Conservation (phyloP, 2,113 vertebrate genomes). For the Motacilla tschutschensis region DNA sequence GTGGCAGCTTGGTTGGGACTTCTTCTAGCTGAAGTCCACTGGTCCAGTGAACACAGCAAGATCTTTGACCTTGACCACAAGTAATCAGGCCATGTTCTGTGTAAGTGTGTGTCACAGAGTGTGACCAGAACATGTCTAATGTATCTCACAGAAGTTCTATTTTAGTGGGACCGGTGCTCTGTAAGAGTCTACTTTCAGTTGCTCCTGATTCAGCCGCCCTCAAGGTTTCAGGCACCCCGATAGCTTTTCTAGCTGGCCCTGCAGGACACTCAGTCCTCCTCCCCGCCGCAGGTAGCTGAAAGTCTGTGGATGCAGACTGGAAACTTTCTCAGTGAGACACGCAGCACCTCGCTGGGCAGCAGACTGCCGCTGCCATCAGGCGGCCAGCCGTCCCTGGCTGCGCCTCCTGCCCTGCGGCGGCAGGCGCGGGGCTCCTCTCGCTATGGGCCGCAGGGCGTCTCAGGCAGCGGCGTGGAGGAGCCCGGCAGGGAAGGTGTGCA, state of each 20-base stretch:
- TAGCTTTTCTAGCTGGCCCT: neutral
- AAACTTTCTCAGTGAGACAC: fast-evolving
- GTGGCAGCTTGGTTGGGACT: neutral
- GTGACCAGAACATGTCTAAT: fast-evolving
- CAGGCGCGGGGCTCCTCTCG: fast-evolving
- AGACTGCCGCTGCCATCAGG: fast-evolving
- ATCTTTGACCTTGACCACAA: neutral
- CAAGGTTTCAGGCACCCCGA: neutral
- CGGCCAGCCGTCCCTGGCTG: neutral
- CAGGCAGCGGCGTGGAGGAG: fast-evolving
- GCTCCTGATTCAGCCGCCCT: neutral
- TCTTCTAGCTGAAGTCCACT: neutral
- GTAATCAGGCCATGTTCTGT: neutral
- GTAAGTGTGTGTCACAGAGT: neutral
- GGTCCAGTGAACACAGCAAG: neutral
- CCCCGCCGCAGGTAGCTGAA: fast-evolving
- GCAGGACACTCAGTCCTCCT: neutral
- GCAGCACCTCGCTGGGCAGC: fast-evolving
- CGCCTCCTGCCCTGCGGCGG: fast-evolving
- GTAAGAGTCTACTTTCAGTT: neutral
- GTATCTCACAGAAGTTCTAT: neutral
- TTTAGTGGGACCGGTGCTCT: neutral
- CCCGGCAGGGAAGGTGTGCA: fast-evolving
- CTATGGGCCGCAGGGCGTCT: fast-evolving
- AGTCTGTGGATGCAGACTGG: neutral